phyloP scores from a whole-genome alignment of 2,888 invertebrate genomes.

The Xanthorhoe designata region DNA sequence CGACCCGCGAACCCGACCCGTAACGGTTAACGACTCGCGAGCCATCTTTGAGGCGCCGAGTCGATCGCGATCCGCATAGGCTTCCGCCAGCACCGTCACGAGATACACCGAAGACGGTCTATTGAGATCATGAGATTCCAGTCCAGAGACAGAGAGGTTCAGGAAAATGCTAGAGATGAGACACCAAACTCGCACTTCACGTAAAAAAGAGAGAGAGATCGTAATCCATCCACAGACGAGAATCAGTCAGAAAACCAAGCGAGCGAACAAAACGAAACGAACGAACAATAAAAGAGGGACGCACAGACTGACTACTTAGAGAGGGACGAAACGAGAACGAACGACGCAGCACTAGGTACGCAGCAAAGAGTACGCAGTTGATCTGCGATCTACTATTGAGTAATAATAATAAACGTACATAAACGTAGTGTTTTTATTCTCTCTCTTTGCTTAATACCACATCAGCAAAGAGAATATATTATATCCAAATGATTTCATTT shows the following conservation, averaged over 20 bases:
- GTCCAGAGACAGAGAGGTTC: too few relatives aligned
- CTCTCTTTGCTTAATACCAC: too few relatives aligned
- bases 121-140: conserved; percentile 42
- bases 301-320: too few relatives aligned
- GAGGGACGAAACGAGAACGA: neutral
- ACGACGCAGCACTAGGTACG: neutral
- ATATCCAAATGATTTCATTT: too few relatives aligned
- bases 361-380: neutral
- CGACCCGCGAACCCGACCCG: conserved; percentile 59
- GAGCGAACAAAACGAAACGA: conserved; percentile 39
- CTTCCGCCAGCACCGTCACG: conserved; percentile 17
- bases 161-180: conserved; percentile 62
- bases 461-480: too few relatives aligned
- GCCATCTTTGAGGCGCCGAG: conserved; percentile 50
- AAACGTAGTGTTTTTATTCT: too few relatives aligned
- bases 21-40: conserved; percentile 68
- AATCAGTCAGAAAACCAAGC: conserved; percentile 32
- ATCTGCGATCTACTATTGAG: too few relatives aligned
- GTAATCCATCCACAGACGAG: conserved; percentile 15
- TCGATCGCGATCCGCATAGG: conserved; percentile 21
- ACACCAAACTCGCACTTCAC: conserved; percentile 41
- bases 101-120: conserved; percentile 6
- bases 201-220: conserved; percentile 30
- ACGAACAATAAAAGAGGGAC: neutral
- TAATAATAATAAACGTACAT: too few relatives aligned